Conservation (phyloP, 2,888 invertebrate species). For the Sphinx pinastri region DNA sequence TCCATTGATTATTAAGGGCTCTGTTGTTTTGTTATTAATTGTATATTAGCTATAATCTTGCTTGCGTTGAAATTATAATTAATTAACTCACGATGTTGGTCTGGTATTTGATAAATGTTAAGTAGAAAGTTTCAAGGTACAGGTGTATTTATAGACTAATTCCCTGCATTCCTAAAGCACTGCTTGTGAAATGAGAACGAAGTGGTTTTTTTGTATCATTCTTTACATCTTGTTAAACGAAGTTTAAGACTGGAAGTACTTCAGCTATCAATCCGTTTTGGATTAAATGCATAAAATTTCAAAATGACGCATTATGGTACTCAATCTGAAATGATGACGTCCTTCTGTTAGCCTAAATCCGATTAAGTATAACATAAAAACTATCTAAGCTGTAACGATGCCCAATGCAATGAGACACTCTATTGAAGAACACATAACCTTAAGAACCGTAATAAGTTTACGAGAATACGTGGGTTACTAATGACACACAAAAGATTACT, state of each 20-base stretch:
- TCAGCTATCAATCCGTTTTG: too few species aligned
- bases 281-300: too few species aligned
- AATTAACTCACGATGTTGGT: conserved; percentile 17
- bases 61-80: conserved; percentile 13
- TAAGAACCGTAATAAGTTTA: too few species aligned
- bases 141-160: conserved; percentile 21
- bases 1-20: conserved; percentile 57
- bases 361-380: too few species aligned
- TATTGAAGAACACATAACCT: neutral
- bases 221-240: neutral
- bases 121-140: conserved; percentile 9
- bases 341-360: too few species aligned
- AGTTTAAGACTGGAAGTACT: neutral
- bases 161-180: neutral
- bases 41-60: conserved; percentile 8
- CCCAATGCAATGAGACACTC: neutral
- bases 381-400: neutral
- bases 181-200: neutral
- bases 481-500: neutral
- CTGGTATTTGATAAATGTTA: conserved; percentile 6
- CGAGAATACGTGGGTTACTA: neutral
- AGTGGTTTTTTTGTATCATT: neutral
- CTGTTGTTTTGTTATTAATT: conserved; percentile 47
- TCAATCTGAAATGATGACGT: too few species aligned
- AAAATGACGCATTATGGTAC: too few species aligned